A percentile compares a stretch with the other conserved stretches of the same genome.
Conservation (phyloP, 2,888 invertebrate species). For the Meiosimyza platycephala region DNA sequence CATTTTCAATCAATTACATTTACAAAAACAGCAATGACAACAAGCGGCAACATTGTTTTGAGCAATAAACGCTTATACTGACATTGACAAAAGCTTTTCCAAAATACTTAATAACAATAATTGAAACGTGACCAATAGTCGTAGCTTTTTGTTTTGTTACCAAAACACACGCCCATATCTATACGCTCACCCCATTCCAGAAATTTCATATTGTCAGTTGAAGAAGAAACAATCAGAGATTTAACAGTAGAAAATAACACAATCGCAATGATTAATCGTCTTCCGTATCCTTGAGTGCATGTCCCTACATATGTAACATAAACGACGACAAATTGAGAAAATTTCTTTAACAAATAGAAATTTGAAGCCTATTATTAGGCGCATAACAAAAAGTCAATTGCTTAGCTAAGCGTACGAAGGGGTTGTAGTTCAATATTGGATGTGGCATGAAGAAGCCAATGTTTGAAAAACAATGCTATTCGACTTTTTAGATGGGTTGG, state of each 20-base stretch:
- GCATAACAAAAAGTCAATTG: conserved; percentile 12
- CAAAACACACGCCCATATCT: background rate
- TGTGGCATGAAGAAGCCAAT: no score
- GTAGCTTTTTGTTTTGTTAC: background rate
- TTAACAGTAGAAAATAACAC: conserved; percentile 28
- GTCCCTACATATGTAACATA: conserved; percentile 14
- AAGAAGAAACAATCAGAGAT: conserved; percentile 80
- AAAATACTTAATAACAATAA: conserved; percentile 19
- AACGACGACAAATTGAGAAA: conserved; percentile 14
- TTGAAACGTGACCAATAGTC: conserved; percentile 6
- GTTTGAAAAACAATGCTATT: no score
- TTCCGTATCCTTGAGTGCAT: conserved; percentile 23
- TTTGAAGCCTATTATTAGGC: conserved; percentile 27
- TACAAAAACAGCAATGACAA: no score
- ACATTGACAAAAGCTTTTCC: background rate
- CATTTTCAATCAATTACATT: no score
- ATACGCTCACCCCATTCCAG: background rate
- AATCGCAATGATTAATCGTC: conserved; percentile 40
- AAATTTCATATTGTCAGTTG: conserved; percentile 59
- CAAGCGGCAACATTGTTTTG: no score
- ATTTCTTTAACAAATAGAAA: conserved; percentile 26
- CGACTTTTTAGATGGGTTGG: no score
- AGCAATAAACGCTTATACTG: no score
- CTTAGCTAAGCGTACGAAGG: no score
- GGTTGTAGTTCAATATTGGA: no score